Base-by-base conservation (phyloP, 2,888 invertebrate genomes). In the Therioaphis trifolii region DNA sequence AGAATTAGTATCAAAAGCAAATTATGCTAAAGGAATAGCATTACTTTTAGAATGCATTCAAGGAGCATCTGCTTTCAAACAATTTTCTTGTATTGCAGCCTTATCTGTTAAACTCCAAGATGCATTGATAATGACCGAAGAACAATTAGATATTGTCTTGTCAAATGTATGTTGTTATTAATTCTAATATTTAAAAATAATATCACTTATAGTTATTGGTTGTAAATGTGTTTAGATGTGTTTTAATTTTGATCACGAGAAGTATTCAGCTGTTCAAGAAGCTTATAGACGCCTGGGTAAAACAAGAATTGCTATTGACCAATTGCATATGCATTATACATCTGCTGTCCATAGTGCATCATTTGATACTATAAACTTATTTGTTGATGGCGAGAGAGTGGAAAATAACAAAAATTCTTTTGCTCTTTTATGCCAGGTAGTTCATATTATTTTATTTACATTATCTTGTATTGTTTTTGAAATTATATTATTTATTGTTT, bases 301-400 rank as follows among this genome's bases (percentile, higher is more conserved):
- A 89, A 95, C 95, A 0, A 93, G 97, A 89, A 93, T 94, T 2
- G 96, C 97, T 0, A 95, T 97, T 92, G 98, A 98, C 88, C 97
- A 97, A 88, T 89, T 98, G 14, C 96, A 96, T 86, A 97, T 98
- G 92, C 97, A 98, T 88, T 97, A 96, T 87, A 95, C 96, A 0
- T 96, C 96, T 61, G 95, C 96, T 0, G 95, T 98, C 21, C 97
- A 95, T 86, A 94, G 94, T 85, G 92, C 93, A 0, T 93, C 96
- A 0, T 91, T 92, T 35, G 90, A 91, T 68, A 91, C 92, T 0
- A 89, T 93, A 0, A 91, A 91, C 85, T 90, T 90, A 0, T 92
- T 91, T 87, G 90, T 88, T 3, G 90, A 90, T 69, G 90, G 90
- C 68, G 91, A 91, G 82, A 90, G 90, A 5, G 85, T 84, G 24